Base-by-base conservation (phyloP, 1,140 invertebrate genomes). In the Rhizoglyphus robini region DNA sequence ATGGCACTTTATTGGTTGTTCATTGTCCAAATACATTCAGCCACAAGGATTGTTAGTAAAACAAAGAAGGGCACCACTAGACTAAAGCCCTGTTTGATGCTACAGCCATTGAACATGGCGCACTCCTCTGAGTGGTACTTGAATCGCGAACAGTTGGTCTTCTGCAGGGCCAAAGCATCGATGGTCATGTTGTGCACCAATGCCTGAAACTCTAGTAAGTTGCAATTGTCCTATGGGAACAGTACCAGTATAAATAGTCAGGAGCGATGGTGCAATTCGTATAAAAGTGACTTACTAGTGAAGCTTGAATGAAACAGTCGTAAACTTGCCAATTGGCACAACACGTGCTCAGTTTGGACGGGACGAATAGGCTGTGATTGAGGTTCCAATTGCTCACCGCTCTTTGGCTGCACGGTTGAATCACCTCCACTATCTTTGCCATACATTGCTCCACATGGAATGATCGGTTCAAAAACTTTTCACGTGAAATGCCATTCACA, bases 261-360 rank as follows among this genome's bases (percentile, higher is more conserved):
- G 29, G 3, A 27, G 8, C 25, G 4, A 49, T 41, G 8, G 8
- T 41, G 20, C 47, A 49, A n/a, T n/a, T n/a, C n/a, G n/a, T n/a
- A n/a, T n/a, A n/a, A n/a, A n/a, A n/a, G n/a, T n/a, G n/a, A 46
- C 58, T 60, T 60, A 38, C 58, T 32, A 60, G 15, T 2, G 58
- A 15, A 2, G 58, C 58, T 29, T 38, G 32, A 20, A 60, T 32
- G n/a, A 60, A 60, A 46, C 58, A 60, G 13, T 60, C 58, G 27
- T 60, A 60, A 27, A 60, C 58, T 60, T 60, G 15, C 58, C 58
- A 60, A 46, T 60, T 60, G 3, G 58, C 58, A 46, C 58, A 60
- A 27, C 58, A 60, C n/a, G 58, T 60, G 27, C 58, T 60, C 27
- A 60, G 15, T 11, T 23, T 2, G 2, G 58, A 60, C 36, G 58